These are phyloP conservation scores for Diarsia mendica DNA, from an alignment of 2,888 invertebrate genomes.

Conservation along the genomic window DNA sequence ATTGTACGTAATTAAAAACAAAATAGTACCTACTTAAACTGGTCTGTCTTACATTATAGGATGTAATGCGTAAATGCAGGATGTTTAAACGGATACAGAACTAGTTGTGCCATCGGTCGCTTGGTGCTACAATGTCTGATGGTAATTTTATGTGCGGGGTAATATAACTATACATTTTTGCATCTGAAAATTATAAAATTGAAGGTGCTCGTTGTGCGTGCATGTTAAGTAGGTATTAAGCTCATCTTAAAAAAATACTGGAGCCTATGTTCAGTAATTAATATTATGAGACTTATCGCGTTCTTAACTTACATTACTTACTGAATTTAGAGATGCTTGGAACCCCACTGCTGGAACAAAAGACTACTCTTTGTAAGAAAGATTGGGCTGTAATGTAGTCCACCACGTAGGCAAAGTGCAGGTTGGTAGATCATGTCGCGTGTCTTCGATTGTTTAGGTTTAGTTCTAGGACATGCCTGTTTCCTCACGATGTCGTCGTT, in stretches of 20 bases:
- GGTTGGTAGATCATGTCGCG: too few relatives aligned
- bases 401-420: too few relatives aligned
- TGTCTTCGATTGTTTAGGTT: too few relatives aligned
- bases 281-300: neutral
- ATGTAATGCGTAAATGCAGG: conserved; percentile 34
- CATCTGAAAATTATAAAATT: conserved; percentile 11
- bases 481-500: neutral
- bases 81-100: conserved; percentile 51
- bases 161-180: too few relatives aligned
- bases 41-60: conserved; percentile 10
- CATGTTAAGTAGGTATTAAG: neutral
- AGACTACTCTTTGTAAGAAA: neutral
- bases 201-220: neutral
- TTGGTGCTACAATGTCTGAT: conserved; percentile 4
- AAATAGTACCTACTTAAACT: conserved; percentile 11
- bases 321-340: neutral
- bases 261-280: neutral
- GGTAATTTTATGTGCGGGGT: neutral
- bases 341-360: neutral
- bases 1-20: conserved; percentile 35
- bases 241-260: neutral
- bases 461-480: neutral
- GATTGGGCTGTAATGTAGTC: neutral
- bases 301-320: too few relatives aligned
- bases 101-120: conserved; percentile 39